Base-by-base conservation (phyloP, 2,888 invertebrate genomes). In the Zele albiditarsus region DNA sequence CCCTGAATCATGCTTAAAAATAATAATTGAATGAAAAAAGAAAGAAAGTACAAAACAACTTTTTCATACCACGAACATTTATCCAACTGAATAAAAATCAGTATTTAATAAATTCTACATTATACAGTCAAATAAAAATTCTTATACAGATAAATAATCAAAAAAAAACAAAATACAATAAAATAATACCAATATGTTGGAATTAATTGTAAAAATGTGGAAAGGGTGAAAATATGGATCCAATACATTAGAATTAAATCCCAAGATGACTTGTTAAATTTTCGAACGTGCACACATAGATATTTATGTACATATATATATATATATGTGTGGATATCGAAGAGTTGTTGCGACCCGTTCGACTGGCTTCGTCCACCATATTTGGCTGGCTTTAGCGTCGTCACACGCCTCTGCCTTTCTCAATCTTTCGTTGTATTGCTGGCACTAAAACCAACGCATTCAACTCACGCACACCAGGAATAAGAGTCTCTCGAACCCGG, bases 321-420 rank as follows among this genome's bases (percentile, higher is more conserved):
- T n/a, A 46, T n/a, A 46, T n/a, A 8, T n/a, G n/a, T 53, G n/a
- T 46, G 16, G 4, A 53, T 20, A 53, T 53, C n/a, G n/a, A 53
- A 20, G 53, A 53, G 20, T 53, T 53, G 73, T 49, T 33, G 60
- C 66, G 73, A 73, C 58, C 49, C 73, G 73, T 68, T 73, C 49
- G 72, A 60, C 67, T 73, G 57, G 58, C 60, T 58, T 66, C 53
- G 46, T 67, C 67, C 58, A 68, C 72, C 75, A 71, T 72, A 65
- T 73, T 71, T 74, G 62, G 53, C 74, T 49, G 65, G 60, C 42
- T 68, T 57, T 46, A 62, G 28, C 28, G 42, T 42, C 62, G 42
- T 42, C 62, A 60, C 70, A 71, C 70, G 70, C 70, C 62, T 71
- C 60, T 70, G 60, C 62, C 60, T 71, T 71, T 71, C 70, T 60